Evolutionary conservation across 2,113 vertebrate species (phyloP).

Genomic region (Anser brachyrhynchus): DNA sequence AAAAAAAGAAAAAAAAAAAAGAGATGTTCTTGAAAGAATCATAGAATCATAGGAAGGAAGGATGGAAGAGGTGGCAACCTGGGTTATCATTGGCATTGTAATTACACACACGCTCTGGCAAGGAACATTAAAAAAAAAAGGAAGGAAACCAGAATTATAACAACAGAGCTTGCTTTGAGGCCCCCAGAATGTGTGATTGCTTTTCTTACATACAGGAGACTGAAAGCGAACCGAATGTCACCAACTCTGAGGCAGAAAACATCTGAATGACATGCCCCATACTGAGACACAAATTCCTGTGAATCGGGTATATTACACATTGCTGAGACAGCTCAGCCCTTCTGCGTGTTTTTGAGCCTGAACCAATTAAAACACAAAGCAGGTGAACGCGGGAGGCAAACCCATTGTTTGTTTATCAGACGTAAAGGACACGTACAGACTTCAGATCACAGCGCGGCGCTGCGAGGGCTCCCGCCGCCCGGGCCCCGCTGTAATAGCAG

Average conservation of each 20-base stretch:
- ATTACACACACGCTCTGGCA: background rate
- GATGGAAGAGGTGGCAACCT: background rate
- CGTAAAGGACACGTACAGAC: background rate
- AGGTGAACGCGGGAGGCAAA: background rate
- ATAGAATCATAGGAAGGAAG: background rate
- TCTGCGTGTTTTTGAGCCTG: background rate
- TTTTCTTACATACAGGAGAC: background rate
- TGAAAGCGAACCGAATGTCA: background rate
- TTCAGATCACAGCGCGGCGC: conserved; percentile 31
- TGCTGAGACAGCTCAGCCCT: background rate
- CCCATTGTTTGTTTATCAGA: conserved; percentile 24
- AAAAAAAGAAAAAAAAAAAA: background rate
- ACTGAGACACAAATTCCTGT: background rate
- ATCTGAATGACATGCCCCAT: background rate
- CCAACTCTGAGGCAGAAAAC: background rate
- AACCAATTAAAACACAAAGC: background rate
- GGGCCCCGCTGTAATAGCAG: conserved; percentile 18
- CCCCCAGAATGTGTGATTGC: background rate
- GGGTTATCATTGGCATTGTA: background rate
- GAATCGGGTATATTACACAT: background rate
- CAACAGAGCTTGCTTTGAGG: background rate
- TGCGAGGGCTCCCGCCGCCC: background rate
- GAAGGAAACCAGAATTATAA: background rate
- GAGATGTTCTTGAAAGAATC: background rate
- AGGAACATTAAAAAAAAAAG: background rate